phyloP scores from a whole-genome alignment of 2,113 vertebrate genomes.

The Psittacula cyanocephala region DNA sequence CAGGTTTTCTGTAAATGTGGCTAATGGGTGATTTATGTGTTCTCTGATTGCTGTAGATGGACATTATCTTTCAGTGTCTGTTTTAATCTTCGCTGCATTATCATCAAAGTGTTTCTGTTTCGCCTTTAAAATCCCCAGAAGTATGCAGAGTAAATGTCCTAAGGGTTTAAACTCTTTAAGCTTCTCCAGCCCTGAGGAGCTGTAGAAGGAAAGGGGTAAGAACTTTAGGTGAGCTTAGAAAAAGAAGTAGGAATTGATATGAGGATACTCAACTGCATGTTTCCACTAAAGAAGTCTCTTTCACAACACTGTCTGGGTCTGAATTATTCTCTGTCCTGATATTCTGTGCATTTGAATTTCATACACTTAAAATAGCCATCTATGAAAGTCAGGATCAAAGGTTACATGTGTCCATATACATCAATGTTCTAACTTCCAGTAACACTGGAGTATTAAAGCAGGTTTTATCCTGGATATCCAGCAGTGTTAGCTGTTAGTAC shows the following conservation, averaged over 20 bases:
- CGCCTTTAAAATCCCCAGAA: neutral
- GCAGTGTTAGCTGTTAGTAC: neutral
- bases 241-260: neutral
- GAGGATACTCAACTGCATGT: neutral
- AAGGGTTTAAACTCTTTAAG: neutral
- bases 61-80: constrained; percentile 3
- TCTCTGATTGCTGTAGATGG: constrained; percentile 1
- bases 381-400: neutral
- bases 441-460: neutral
- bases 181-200: neutral
- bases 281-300: neutral
- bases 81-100: constrained; percentile 17
- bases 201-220: neutral
- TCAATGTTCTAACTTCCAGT: neutral
- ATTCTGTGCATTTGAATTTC: neutral
- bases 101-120: constrained; percentile 15
- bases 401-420: neutral
- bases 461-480: neutral
- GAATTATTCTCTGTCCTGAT: neutral
- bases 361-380: neutral
- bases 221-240: neutral
- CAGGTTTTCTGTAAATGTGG: neutral
- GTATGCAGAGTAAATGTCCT: neutral
- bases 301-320: neutral
- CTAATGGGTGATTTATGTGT: neutral